Conservation (phyloP, 2,888 invertebrate genomes). For the Diaprepes abbreviatus region DNA sequence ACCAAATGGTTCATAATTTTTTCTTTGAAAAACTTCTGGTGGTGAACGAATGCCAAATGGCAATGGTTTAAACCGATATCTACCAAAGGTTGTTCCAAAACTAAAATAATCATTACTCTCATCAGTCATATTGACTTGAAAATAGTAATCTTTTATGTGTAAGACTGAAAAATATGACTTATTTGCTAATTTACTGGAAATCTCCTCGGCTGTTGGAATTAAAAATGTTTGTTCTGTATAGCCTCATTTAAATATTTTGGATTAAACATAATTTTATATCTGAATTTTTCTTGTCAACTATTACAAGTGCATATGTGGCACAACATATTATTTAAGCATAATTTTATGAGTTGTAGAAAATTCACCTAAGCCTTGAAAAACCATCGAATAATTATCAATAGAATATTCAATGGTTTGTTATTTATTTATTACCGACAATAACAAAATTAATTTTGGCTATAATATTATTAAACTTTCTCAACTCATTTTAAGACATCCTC, state of each 20-base stretch:
- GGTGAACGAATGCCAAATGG: slow-evolving; percentile 47
- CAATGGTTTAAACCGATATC: slow-evolving; percentile 40
- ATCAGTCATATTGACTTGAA: slow-evolving; percentile 38
- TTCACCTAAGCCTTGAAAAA: slow-evolving; percentile 33
- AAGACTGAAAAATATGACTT: slow-evolving; percentile 48
- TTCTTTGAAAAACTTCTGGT: too few species aligned
- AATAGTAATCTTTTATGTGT: slow-evolving; percentile 48
- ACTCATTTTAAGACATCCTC: slow-evolving; percentile 29
- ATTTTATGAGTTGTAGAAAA: slow-evolving; percentile 34
- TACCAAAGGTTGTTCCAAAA: too few species aligned
- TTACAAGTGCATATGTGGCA: slow-evolving; percentile 44
- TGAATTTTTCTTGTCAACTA: slow-evolving; percentile 49
- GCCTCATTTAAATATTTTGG: slow-evolving; percentile 44
- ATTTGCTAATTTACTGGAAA: too few species aligned
- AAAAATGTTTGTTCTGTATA: slow-evolving; percentile 45
- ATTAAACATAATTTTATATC: slow-evolving; percentile 46
- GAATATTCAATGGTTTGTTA: slow-evolving; percentile 2
- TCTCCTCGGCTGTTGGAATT: too few species aligned
- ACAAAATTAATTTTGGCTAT: slow-evolving; percentile 30
- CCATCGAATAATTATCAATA: background rate
- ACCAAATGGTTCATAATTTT: too few species aligned
- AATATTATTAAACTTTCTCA: slow-evolving; percentile 10
- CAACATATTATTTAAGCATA: slow-evolving; percentile 36
- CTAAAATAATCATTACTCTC: too few species aligned
- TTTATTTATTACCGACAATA: slow-evolving; percentile 32